These are phyloP conservation scores for Nyctibius bracteatus DNA, from an alignment of 2,113 vertebrate genomes.

Conservation along the genomic window DNA sequence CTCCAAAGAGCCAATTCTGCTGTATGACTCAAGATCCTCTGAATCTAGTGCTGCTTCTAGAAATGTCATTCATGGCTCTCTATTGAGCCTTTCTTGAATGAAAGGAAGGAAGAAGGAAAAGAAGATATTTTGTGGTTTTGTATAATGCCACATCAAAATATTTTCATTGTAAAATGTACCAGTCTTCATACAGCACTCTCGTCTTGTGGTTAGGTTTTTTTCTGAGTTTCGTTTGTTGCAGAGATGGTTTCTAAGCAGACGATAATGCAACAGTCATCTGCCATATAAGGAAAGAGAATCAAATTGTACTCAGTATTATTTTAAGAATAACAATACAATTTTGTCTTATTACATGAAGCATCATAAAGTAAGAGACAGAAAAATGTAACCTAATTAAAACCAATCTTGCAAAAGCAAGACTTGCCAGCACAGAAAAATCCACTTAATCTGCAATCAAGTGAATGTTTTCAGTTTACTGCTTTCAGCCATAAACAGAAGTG, in stretches of 20 bases:
- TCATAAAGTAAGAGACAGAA: neutral
- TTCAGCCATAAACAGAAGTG: neutral
- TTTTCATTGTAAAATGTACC: neutral
- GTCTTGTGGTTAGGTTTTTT: neutral
- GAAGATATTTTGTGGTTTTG: constrained; percentile 4
- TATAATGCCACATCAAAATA: neutral
- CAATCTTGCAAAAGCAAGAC: neutral
- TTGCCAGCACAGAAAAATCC: neutral
- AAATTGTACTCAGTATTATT: neutral
- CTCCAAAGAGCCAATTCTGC: neutral
- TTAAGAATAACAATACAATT: constrained; percentile 23
- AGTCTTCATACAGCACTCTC: neutral
- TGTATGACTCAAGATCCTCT: neutral
- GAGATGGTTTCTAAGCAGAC: neutral
- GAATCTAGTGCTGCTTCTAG: neutral
- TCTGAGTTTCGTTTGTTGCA: neutral
- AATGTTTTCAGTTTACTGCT: neutral
- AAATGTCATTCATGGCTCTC: constrained; percentile 5
- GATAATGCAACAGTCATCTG: neutral
- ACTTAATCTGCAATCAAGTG: neutral
- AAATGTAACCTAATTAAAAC: constrained; percentile 27
- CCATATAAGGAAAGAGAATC: constrained; percentile 5
- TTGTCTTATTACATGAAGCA: neutral
- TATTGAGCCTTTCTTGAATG: neutral
- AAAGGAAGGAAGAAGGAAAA: constrained; percentile 25